Evolutionary conservation across 1,140 invertebrate species (phyloP), one percentile per base, ranked within the genome.

Genomic region (Centruroides vittatus): DNA sequence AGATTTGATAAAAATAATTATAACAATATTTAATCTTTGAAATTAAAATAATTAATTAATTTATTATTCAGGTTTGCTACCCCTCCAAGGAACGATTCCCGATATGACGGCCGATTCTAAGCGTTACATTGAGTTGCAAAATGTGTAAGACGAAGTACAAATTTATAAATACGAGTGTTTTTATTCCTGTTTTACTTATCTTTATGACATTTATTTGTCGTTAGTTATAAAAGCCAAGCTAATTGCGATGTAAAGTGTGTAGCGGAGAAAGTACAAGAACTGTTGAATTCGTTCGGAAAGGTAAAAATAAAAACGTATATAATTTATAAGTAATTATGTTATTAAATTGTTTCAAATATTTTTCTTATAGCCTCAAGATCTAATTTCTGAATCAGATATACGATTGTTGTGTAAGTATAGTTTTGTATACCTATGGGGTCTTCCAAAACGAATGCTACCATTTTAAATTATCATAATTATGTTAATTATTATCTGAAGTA

Each of bases 31-130:
- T 23, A 23, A 23, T 23, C 23, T 23, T 0, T 23, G 23, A 23
- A 23, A 23, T 23, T 23, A 23, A 23, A 23, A 23, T 23, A 23
- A 23, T 23, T 23, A 23, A 23, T 23, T 23, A 41, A 55, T 55
- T 23, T 23, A 55, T 55, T 41, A 55, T 58, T 52, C 58, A 68
- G 89, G 88, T 9, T 77, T 78, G 55, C 75, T 98, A 35, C 95
- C 96, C 8, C 70, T 99, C 5, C 80, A 85, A 67, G 96, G 96
- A 34, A 81, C 85, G n/a, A 76, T 99, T 55, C 96, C 96, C 12
- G 96, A 99, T 75, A 99, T 99, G 96, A 93, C 91, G 10, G 85
- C 93, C 13, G 93, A 98, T 69, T 95, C 95, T 10, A 82, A 86
- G 58, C 84, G 89, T 69, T 99, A 96, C 75, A 83, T 98, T 57